Percentiles rank a stretch among this genome's conserved stretches.
Conservation (phyloP, 2,797 vertebrate species). For the Phylloscopus collybita region DNA sequence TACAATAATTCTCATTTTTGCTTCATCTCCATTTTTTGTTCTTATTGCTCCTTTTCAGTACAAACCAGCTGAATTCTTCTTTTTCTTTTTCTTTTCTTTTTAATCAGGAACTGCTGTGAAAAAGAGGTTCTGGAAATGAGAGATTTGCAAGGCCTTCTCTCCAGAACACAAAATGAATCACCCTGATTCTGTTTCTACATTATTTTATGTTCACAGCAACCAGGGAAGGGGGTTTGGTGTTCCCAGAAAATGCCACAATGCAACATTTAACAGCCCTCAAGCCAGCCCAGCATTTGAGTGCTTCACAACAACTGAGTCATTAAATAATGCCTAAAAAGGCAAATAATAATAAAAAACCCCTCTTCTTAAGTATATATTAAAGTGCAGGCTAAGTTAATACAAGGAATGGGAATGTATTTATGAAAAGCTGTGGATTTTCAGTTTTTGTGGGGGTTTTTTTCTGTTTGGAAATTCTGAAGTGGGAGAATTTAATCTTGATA, state of each 20-base stretch:
- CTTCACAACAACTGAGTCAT: background rate
- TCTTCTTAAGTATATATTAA: background rate
- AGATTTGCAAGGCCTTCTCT: background rate
- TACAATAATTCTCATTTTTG: background rate
- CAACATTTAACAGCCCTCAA: background rate
- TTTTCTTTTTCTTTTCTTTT: background rate
- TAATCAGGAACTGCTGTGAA: background rate
- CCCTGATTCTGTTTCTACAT: background rate
- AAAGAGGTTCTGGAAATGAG: background rate
- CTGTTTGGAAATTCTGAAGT: background rate
- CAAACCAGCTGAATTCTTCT: background rate
- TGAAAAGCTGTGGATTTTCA: background rate
- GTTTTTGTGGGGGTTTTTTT: background rate
- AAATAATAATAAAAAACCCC: background rate
- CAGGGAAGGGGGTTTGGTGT: background rate
- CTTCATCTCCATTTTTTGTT: background rate
- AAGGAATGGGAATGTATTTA: rapidly evolving
- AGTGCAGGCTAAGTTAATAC: background rate
- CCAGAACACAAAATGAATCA: background rate
- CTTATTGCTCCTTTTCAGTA: background rate
- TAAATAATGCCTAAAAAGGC: background rate
- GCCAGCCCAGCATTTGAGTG: background rate
- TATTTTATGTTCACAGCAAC: background rate
- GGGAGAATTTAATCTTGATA: background rate
- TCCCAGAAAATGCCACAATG: background rate